Base-by-base conservation (phyloP, 2,113 vertebrate genomes). In the Piaya cayana region DNA sequence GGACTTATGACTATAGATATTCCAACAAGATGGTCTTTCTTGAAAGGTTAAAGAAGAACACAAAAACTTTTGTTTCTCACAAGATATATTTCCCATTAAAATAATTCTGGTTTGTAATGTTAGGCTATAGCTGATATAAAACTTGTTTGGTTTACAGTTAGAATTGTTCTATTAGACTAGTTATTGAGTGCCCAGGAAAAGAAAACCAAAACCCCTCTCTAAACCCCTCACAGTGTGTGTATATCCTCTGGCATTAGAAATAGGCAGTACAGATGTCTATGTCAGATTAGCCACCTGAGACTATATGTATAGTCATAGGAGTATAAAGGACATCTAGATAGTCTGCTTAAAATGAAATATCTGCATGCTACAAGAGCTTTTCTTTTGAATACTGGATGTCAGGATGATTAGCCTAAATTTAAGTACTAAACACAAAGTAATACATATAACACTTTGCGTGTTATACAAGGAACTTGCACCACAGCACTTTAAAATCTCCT, bases 191-290 rank as follows among this genome's bases (percentile, higher is more conserved):
- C 4, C 18, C 12, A 52, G 37, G 7, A 30, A 49, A 91, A 70
- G 7, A 1, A 53, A n/a, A 34, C 34, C 37, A 45, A 36, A 62
- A n/a, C n/a, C n/a, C n/a, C n/a, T n/a, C n/a, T 36, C 30, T 65
- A 4, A 36, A 8, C 8, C 3, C 11, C 53, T 68, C 1, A 1
- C 8, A 18, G 18, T 3, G 1, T 45, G 2, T 32, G 37, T 18
- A 47, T 36, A 15, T 72, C 8, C n/a, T 82, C 58, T 59, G 15
- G 3, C 39, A 42, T 69, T n/a, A 34, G 7, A 49, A 29, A 9
- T 43, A 58, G 77, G 15, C 39, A 29, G 15, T 16, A 27, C 20
- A 63, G 23, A 16, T 42, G 14, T 30, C 27, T 70, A 2, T 45
- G 58, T 32, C 39, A 32, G 27, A 13, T 56, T 64, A 62, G 9